phyloP scores from a whole-genome alignment of 2,113 vertebrate species.

The Astatoreochromis straeleni region DNA sequence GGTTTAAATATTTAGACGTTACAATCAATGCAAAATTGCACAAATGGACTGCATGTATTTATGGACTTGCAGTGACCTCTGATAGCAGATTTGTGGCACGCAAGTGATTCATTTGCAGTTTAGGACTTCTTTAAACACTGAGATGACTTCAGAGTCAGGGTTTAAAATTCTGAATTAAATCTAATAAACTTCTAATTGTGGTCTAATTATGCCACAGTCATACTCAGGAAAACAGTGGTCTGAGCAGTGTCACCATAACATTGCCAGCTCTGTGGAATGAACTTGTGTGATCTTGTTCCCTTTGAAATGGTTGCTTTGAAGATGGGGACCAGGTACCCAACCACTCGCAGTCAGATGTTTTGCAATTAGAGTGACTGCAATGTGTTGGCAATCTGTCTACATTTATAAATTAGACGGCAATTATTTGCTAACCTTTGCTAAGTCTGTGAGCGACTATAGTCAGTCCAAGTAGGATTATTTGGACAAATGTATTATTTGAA shows the following conservation, averaged over 20 bases:
- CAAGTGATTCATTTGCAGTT: neutral
- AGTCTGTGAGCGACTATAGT: neutral
- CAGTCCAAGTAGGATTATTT: neutral
- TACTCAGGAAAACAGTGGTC: neutral
- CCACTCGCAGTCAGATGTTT: neutral
- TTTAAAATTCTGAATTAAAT: neutral
- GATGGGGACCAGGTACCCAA: neutral
- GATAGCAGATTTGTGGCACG: neutral
- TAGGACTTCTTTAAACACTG: neutral
- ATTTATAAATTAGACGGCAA: neutral
- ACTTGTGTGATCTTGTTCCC: neutral
- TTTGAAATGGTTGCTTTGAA: neutral
- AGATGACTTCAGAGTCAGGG: neutral
- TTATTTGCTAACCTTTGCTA: neutral
- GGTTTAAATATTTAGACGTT: neutral
- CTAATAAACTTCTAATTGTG: neutral
- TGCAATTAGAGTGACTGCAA: neutral
- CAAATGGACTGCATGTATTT: neutral
- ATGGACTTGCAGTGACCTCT: neutral
- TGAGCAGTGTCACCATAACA: neutral
- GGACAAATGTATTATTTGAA: neutral
- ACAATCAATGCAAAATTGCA: neutral
- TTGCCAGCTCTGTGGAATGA: neutral
- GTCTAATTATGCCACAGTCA: neutral
- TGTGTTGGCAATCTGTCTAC: neutral